Percentiles rank a stretch among this genome's conserved stretches.
Conservation (phyloP, 2,797 vertebrate species). For the Eupleurogrammus muticus region DNA sequence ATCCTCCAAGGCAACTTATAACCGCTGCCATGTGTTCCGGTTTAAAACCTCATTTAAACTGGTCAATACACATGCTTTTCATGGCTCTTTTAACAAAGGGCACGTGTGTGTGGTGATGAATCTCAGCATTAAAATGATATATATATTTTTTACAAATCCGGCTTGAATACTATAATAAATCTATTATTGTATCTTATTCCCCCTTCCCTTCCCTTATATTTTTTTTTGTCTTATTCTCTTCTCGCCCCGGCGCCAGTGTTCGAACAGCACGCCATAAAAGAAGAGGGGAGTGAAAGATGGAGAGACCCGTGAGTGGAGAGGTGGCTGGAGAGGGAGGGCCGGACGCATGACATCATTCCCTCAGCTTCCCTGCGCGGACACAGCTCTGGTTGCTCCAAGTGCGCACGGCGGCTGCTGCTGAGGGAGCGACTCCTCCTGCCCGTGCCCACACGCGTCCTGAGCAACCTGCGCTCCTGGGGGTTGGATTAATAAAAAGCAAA, state of each 20-base stretch:
- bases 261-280: constrained; percentile 3
- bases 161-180: no score
- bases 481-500: constrained; percentile 67
- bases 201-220: no score
- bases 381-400: constrained; percentile 81
- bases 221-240: no score
- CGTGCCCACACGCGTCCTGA: constrained; percentile 76
- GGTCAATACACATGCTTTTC: neutral
- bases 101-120: neutral
- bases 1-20: constrained; percentile 14
- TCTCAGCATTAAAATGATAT: no score
- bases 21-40: neutral
- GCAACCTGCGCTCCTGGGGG: constrained; percentile 76
- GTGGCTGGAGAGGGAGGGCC: constrained; percentile 76
- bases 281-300: constrained; percentile 36
- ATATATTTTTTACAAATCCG: no score
- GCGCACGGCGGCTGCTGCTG: constrained; percentile 78
- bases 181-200: no score
- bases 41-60: neutral
- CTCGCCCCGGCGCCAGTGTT: neutral
- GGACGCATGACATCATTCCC: constrained; percentile 87
- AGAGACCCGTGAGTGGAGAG: constrained; percentile 64
- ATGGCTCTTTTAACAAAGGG: neutral
- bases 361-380: constrained; percentile 78
- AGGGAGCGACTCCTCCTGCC: constrained; percentile 80